phyloP scores from a whole-genome alignment of 2,113 vertebrate species.

The Leucosticte australis region DNA sequence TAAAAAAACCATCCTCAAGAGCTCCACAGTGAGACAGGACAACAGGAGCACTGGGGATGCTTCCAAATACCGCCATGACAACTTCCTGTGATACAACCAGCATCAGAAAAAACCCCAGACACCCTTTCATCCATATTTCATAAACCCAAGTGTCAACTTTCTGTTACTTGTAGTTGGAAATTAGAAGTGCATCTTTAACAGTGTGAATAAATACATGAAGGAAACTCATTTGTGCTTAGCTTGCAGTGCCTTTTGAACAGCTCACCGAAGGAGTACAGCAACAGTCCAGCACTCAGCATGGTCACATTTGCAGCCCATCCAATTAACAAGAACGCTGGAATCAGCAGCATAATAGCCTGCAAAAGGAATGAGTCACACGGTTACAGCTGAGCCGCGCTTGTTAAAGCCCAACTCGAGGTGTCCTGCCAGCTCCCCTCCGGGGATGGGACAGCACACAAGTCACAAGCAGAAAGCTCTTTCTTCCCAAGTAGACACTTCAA shows the following conservation, averaged over 20 bases:
- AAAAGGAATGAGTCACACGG: not conserved
- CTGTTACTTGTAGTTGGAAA: not conserved
- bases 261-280: constrained; percentile 94
- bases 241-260: not conserved
- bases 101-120: not conserved
- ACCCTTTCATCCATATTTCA: not conserved
- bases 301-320: constrained; percentile 82
- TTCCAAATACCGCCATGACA: not conserved
- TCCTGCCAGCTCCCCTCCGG: not conserved
- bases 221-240: not conserved
- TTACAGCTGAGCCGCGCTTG: not conserved
- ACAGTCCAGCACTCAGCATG: constrained; percentile 81
- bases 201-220: not conserved
- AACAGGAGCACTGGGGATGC: not conserved
- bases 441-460: not conserved
- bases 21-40: not conserved
- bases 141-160: not conserved
- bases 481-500: not conserved
- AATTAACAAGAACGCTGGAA: constrained; percentile 90
- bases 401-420: not conserved
- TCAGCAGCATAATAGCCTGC: constrained; percentile 86
- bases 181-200: not conserved
- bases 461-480: not conserved
- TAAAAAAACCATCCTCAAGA: not conserved
- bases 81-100: not conserved